Percentiles rank a stretch among this genome's conserved stretches.
Conservation (phyloP, 2,888 invertebrate genomes). For the Harmothoe impar region DNA sequence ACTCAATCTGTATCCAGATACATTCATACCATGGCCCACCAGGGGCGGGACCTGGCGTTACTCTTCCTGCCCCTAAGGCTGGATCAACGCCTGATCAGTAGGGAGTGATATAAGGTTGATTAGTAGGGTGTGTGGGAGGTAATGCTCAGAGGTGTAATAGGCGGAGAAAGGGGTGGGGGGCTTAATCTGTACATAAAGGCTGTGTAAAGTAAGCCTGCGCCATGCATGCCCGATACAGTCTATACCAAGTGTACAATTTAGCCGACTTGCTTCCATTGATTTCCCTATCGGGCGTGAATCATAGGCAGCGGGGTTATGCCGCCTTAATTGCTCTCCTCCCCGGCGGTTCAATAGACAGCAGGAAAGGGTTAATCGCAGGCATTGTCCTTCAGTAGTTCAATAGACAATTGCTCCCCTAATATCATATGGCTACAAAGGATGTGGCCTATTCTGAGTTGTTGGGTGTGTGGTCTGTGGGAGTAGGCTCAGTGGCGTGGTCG, state of each 20-base stretch:
- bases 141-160: neutral
- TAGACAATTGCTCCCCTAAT: neutral
- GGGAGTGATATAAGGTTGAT: too few species aligned
- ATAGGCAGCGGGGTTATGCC: neutral
- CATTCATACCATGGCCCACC: neutral
- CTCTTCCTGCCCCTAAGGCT: too few species aligned
- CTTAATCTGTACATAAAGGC: neutral
- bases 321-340: neutral
- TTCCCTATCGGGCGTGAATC: conserved; percentile 40
- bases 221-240: neutral
- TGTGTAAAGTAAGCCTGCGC: neutral
- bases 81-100: too few species aligned
- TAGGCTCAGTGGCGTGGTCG: neutral
- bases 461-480: neutral
- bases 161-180: neutral
- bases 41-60: neutral
- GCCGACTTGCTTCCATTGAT: neutral
- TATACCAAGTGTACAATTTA: conserved; percentile 24
- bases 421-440: neutral
- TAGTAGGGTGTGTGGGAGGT: too few species aligned
- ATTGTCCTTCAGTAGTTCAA: neutral
- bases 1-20: neutral
- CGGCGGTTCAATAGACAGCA: neutral
- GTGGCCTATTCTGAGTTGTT: neutral
- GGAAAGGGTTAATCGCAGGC: neutral